These are phyloP conservation scores for Holocentrus rufus DNA, from an alignment of 2,797 vertebrate species.

Conservation along the genomic window DNA sequence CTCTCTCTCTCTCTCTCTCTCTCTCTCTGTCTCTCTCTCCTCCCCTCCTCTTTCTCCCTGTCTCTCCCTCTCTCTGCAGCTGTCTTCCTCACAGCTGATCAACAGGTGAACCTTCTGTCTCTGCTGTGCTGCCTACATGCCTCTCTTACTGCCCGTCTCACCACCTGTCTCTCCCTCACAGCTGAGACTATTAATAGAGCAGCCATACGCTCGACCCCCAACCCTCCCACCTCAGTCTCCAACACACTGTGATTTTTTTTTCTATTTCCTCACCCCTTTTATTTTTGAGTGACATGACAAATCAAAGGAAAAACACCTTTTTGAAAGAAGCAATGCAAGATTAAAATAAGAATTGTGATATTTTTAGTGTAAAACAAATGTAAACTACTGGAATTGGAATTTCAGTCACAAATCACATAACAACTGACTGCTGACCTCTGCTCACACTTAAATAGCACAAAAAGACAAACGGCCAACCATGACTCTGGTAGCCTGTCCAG, in stretches of 20 bases:
- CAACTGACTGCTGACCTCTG: too few species aligned
- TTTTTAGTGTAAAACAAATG: too few species aligned
- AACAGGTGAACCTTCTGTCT: not conserved
- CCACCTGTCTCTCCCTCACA: constrained; percentile 32
- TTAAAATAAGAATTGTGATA: too few species aligned
- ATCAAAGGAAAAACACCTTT: not conserved
- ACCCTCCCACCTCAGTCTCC: constrained; percentile 18
- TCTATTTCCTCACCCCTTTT: not conserved
- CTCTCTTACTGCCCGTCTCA: not conserved
- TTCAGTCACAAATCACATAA: too few species aligned
- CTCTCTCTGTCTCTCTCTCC: not conserved
- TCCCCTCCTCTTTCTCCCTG: not conserved
- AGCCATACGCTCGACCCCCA: not conserved
- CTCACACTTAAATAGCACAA: not conserved
- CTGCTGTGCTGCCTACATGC: too few species aligned
- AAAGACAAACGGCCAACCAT: not conserved
- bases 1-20: not conserved
- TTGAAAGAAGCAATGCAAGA: not conserved
- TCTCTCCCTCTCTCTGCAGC: not conserved
- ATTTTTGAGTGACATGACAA: not conserved
- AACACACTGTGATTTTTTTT: constrained; percentile 23
- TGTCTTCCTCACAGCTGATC: not conserved
- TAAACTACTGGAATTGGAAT: too few species aligned
- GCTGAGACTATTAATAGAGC: constrained; percentile 62
- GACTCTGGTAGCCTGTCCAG: too few species aligned